Evolutionary conservation across 2,113 vertebrate species (phyloP).

Genomic region (Acinonyx jubatus): DNA sequence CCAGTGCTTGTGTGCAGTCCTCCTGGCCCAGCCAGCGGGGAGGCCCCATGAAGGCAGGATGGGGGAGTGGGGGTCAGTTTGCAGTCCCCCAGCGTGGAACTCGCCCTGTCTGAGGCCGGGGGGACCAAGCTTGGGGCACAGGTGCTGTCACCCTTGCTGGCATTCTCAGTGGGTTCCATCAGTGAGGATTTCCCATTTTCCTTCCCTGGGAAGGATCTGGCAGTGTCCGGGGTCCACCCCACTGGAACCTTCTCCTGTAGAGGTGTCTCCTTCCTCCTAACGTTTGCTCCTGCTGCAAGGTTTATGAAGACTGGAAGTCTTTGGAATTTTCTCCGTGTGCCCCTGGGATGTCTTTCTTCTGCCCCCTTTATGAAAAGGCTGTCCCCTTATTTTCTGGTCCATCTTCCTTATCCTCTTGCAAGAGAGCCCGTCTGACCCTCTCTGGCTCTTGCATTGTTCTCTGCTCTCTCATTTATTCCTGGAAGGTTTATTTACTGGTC

Average conservation of each 20-base stretch:
- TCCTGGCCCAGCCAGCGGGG: not conserved
- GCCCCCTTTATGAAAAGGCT: not conserved
- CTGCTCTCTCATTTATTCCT: not conserved
- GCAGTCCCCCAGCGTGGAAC: not conserved
- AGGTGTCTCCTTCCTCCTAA: not conserved
- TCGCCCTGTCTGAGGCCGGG: not conserved
- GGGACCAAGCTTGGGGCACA: not conserved
- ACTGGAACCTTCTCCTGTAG: not conserved
- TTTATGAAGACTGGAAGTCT: not conserved
- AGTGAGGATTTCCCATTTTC: not conserved
- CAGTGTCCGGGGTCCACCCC: not conserved
- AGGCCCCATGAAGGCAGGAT: too few species aligned
- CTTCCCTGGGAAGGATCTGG: too few species aligned
- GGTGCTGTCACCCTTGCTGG: not conserved
- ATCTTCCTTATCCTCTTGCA: rapidly evolving
- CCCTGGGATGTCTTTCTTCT: not conserved
- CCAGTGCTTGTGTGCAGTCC: not conserved
- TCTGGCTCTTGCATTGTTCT: not conserved
- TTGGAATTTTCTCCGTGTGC: too few species aligned
- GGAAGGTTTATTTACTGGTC: not conserved
- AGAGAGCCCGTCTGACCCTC: not conserved
- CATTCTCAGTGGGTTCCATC: not conserved
- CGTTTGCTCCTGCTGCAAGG: not conserved
- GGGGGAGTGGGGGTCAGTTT: rapidly evolving
- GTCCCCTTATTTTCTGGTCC: not conserved